phyloP scores from a whole-genome alignment of 2,113 vertebrate genomes.

The Alouatta palliata region DNA sequence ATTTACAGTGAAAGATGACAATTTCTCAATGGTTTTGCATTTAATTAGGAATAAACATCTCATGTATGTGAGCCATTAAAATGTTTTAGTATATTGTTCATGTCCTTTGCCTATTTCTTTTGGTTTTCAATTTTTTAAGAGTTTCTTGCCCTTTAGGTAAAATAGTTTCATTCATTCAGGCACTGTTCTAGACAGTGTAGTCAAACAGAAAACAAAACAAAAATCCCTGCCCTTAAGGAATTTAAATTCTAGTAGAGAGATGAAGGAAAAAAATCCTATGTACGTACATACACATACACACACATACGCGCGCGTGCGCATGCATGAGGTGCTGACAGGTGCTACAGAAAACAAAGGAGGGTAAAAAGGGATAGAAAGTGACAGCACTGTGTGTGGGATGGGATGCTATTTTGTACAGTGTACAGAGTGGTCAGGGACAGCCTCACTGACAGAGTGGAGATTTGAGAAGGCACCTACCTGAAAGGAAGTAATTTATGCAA shows the following conservation, averaged over 20 bases:
- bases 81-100: background rate
- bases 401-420: background rate
- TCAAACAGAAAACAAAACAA: background rate
- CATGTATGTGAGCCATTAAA: background rate
- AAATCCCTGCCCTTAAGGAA: background rate
- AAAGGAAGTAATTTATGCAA: background rate
- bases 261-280: background rate
- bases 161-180: background rate
- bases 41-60: constrained; percentile 16
- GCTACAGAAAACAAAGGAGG: background rate
- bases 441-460: background rate
- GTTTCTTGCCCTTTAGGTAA: background rate
- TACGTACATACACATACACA: background rate
- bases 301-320: too few species aligned
- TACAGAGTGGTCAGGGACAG: background rate
- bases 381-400: background rate
- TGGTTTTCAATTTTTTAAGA: background rate
- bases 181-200: background rate
- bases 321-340: background rate
- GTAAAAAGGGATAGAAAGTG: background rate
- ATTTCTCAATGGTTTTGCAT: background rate
- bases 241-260: background rate
- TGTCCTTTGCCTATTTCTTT: background rate
- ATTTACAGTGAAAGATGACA: background rate
- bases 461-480: background rate